Base-by-base conservation (phyloP, 2,888 invertebrate species). In the Orthosia gothica region DNA sequence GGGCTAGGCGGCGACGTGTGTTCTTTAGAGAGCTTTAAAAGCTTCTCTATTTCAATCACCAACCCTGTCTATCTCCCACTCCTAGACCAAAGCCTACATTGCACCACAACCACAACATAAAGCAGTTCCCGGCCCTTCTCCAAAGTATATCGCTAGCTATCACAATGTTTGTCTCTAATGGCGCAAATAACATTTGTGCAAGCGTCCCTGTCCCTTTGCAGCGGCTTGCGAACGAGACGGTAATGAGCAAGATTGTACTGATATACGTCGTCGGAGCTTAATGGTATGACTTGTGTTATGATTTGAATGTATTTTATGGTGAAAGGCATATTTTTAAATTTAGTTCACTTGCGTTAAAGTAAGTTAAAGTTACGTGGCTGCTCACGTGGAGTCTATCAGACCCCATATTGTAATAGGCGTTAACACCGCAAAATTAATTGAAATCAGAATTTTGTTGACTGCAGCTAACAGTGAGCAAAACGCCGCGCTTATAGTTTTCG, bases 191-290 rank as follows among this genome's bases (percentile, higher is more conserved):
- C 70, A 80, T 79, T 80, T 79, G 75, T 70, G 75, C 65, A 62
- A 70, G 66, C 65, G n/a, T 58, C 66, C 63, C 70, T 63, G n/a
- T 58, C 66, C 58, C 70, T 59, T 54, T 63, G 81, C 80, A 52
- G 59, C 55, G 40, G 40, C 40, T 40, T 40, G 40, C 40, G 40
- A 40, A 40, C 40, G 54, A 3, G 49, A 50, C 74, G 50, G 75
- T 79, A 79, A 79, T 75, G 79, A 79, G 81, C 79, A 20, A 65
- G 79, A 75, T 80, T 52, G 70, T 78, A 66, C 70, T 79, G 75
- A 75, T 67, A 75, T 75, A 59, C 69, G 52, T 49, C 65, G 45
- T 59, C 45, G 47, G 23, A 50, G 20, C 58, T 32, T 66, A 57
- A 79, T 74, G 49, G 40, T 23, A 20, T 62, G 50, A 67, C 66